Conservation (phyloP, 2,888 invertebrate genomes). For the Acutogordius australiensis region DNA sequence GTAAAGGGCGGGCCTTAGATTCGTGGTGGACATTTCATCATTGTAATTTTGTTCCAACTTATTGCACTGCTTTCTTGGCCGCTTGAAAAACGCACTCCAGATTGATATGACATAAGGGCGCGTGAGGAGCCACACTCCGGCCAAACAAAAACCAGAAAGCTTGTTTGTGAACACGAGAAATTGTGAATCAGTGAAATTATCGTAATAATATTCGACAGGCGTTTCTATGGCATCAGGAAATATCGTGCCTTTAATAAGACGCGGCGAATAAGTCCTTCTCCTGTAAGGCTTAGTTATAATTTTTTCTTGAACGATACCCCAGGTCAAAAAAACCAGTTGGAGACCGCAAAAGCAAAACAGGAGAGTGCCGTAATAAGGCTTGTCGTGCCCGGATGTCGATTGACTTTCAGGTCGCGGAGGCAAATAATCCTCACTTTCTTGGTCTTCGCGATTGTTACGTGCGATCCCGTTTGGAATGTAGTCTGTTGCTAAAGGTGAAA, state of each 20-base stretch:
- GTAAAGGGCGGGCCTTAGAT: conserved; percentile 45
- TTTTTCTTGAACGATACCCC: conserved; percentile 88
- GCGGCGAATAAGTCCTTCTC: conserved; percentile 16
- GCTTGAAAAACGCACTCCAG: too few relatives aligned
- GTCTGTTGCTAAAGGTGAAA: not conserved
- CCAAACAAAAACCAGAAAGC: conserved; percentile 46
- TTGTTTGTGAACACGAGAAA: conserved; percentile 84
- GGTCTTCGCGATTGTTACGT: not conserved
- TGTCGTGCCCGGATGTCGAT: not conserved
- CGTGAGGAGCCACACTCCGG: conserved; percentile 32
- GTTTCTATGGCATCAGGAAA: not conserved
- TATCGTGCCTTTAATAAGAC: too few relatives aligned
- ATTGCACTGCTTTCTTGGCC: not conserved
- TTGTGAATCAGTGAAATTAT: conserved; percentile 63
- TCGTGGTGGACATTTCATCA: not conserved
- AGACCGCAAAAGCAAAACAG: conserved; percentile 52
- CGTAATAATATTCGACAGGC: conserved; percentile 19
- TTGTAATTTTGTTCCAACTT: not conserved
- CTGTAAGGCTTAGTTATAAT: conserved; percentile 48
- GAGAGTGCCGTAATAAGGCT: not conserved
- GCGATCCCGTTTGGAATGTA: not conserved
- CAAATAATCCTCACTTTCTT: not conserved
- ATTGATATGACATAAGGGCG: not conserved
- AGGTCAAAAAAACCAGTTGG: conserved; percentile 61
- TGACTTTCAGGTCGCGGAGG: not conserved